Evolutionary conservation across 2,113 vertebrate genomes (phyloP), one percentile per base, ranked within the genome.

Genomic region (Xenus cinereus): DNA sequence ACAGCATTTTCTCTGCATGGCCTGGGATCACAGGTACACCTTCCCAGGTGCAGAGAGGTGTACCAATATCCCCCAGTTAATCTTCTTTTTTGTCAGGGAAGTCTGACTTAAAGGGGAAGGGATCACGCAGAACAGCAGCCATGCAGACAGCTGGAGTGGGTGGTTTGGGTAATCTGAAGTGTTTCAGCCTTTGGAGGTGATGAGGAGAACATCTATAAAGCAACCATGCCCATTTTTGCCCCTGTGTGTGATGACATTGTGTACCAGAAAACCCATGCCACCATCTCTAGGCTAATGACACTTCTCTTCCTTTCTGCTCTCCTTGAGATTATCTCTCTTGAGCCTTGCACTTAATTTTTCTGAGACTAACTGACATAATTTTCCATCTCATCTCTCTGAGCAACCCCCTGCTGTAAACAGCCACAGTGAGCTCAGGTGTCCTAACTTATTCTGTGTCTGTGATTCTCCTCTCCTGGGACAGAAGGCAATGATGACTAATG

Each of bases 121-220:
- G 14, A 41, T 74, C 48, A 66, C 1, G 2, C 56, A 35, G 72
- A 15, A 4, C 35, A 76, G 41, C 60, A 84, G n/a, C 27, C 50
- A 23, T 0, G 0, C 0, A 0, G 13, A 32, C 13, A 79, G 39
- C 32, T 48, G 33, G 28, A 67, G 20, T 23, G 51, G 28, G 6
- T 1, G 2, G 18, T 56, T 75, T 11, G 39, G 16, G 23, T 21
- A 85, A 9, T 18, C 30, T 77, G 59, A 81, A 74, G 19, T 6
- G 6, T 45, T 87, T 66, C 27, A 67, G 14, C 10, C 45, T 83
- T 24, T 56, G 33, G 26, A 39, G 33, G 10, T 3, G 2, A 57
- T 12, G 32, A 86, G 13, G 3, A 66, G 24, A 81, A 35, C 15
- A 59, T 5, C 20, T 79, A 27, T 24, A 85, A 64, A 57, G 15